phyloP scores from a whole-genome alignment of 2,113 vertebrate species.

The Gila orcuttii region DNA sequence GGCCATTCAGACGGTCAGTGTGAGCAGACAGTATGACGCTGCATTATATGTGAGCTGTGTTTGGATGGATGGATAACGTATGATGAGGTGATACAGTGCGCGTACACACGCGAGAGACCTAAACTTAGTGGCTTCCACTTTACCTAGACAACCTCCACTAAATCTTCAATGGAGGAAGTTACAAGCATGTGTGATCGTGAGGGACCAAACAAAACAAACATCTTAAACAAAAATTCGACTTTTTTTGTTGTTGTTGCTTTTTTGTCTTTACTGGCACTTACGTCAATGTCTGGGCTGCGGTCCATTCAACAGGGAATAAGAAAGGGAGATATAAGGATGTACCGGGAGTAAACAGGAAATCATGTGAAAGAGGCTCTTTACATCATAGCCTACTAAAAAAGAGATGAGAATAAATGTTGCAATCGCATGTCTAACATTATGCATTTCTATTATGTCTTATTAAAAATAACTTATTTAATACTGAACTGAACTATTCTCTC shows the following conservation, averaged over 20 bases:
- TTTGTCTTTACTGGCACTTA: not conserved
- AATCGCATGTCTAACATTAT: not conserved
- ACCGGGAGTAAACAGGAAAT: not conserved
- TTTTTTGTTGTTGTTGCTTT: no score
- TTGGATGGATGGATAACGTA: not conserved
- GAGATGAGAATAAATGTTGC: not conserved
- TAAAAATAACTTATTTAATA: not conserved
- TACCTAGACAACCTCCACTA: no score
- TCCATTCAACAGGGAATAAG: not conserved
- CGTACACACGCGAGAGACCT: not conserved
- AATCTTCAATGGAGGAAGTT: no score
- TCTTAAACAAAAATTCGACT: no score
- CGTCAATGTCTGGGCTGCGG: not conserved
- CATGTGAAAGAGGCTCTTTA: not conserved
- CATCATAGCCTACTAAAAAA: not conserved
- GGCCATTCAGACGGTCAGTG: not conserved
- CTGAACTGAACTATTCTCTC: not conserved
- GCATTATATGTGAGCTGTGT: not conserved
- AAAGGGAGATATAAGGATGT: slow-evolving; percentile 1
- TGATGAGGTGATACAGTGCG: not conserved
- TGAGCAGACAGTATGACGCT: not conserved
- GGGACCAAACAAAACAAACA: no score
- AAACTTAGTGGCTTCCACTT: no score
- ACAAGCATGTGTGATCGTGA: no score
- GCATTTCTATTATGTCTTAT: not conserved